Conservation (phyloP, 2,888 invertebrate genomes). For the Corythucha ciliata region DNA sequence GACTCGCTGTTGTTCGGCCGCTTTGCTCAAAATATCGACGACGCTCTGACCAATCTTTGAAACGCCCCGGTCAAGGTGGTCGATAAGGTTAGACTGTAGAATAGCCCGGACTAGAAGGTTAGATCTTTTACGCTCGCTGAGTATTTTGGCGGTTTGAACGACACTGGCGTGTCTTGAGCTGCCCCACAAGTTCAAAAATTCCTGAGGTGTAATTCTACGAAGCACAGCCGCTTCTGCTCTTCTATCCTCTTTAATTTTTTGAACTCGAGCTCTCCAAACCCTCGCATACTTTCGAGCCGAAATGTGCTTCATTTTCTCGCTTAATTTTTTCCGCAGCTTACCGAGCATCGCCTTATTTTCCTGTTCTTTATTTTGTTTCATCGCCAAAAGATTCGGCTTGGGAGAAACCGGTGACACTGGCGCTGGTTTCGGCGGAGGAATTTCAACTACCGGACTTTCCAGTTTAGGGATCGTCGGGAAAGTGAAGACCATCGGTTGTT, state of each 20-base stretch:
- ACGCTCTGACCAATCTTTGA: conserved; percentile 22
- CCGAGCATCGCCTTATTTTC: conserved; percentile 23
- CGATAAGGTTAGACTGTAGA: conserved; percentile 25
- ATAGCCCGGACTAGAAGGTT: conserved; percentile 23
- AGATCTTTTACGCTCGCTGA: conserved; percentile 25
- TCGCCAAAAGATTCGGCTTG: no score
- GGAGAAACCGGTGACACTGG: neutral
- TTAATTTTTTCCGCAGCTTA: conserved; percentile 34
- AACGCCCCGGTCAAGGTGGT: conserved; percentile 23
- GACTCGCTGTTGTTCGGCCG: conserved; percentile 19
- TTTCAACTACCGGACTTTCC: neutral
- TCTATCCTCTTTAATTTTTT: conserved; percentile 42
- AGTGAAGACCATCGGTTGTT: neutral
- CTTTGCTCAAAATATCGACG: conserved; percentile 26
- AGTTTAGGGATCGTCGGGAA: neutral
- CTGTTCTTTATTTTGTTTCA: no score
- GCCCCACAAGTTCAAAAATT: conserved; percentile 31
- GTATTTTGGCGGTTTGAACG: conserved; percentile 21
- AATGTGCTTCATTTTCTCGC: conserved; percentile 32
- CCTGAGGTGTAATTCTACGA: conserved; percentile 24
- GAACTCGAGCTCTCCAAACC: conserved; percentile 30
- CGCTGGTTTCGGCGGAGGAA: conserved; percentile 8
- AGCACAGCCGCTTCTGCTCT: conserved; percentile 37
- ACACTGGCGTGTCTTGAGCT: neutral
- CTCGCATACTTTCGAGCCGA: conserved; percentile 34